Conservation (phyloP, 2,797 vertebrate genomes). For the Micropoecilia bifurca region DNA sequence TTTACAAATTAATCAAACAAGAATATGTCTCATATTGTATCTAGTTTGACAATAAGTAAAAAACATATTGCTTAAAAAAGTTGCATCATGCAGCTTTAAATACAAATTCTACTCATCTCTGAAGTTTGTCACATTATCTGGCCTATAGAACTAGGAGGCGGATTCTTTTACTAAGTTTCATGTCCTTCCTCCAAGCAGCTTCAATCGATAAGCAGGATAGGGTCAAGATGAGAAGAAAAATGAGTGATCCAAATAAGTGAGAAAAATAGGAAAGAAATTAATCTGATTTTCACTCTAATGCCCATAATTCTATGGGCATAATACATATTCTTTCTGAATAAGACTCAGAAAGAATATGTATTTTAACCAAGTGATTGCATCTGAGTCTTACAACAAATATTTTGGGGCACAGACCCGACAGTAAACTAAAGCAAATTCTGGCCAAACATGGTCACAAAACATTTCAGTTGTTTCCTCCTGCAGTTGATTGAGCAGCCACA, state of each 20-base stretch:
- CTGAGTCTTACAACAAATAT: conserved; percentile 9
- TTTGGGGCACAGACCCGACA: conserved; percentile 3
- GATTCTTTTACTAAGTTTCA: conserved; percentile 28
- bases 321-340: conserved; percentile 21
- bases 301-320: too few relatives aligned
- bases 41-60: too few relatives aligned
- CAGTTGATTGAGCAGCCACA: conserved; percentile 7
- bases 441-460: background rate
- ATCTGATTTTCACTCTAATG: conserved; percentile 23
- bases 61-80: too few relatives aligned
- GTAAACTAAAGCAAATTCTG: conserved; percentile 21
- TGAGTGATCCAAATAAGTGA: conserved; percentile 10
- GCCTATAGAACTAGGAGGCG: background rate
- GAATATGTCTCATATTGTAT: too few relatives aligned
- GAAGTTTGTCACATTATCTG: background rate
- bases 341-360: conserved; percentile 2
- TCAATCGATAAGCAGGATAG: conserved; percentile 42
- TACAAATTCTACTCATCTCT: background rate
- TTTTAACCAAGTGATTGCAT: background rate
- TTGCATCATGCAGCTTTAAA: background rate
- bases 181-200: conserved; percentile 53
- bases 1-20: background rate
- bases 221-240: conserved; percentile 42
- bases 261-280: conserved; percentile 19
- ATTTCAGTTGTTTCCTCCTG: conserved; percentile 11